Evolutionary conservation across 2,888 invertebrate genomes (phyloP), one percentile per base, ranked within the genome.

Genomic region (Polyploca ridens): DNA sequence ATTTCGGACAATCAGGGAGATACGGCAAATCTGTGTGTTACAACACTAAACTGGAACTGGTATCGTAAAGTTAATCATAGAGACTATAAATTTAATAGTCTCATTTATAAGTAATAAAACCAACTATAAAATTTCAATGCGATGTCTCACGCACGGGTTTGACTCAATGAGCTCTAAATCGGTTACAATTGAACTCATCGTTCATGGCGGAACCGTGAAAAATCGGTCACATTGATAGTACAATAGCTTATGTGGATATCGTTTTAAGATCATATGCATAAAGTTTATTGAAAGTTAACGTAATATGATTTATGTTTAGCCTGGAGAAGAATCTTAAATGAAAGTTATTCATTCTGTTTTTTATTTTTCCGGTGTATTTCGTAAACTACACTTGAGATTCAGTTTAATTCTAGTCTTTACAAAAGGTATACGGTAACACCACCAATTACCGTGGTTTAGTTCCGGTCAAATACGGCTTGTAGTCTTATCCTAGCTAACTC

Each of bases 81-180:
- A 81, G 84, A 85, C 88, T 85, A 90, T 91, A 90, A 89, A 90
- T 87, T 88, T 91, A 87, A 92, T 87, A 84, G 87, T 85, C 91
- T 91, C 90, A 91, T 93, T 91, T 91, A 89, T 86, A 87, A 79
- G 84, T 89, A 89, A 91, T 92, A 91, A 93, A 93, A 87, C 78
- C 79, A 81, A 86, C 90, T 87, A 90, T 92, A 91, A 92, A 93
- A 85, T 82, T 87, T 88, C 87, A 89, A 89, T 88, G 86, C 81
- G 82, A 81, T 86, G 87, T 86, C 88, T 90, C 89, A 87, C 85
- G 87, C 85, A 84, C 83, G 86, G 83, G 76, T 84, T 86, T 84
- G 84, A 85, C 80, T 89, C 89, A 91, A 89, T 89, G 87, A 86
- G 84, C 75, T 81, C 83, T 88, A 88, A 90, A 88, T 89, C 85